Evolutionary conservation across 2,888 invertebrate genomes (phyloP).

Genomic region (Troilus luridus): DNA sequence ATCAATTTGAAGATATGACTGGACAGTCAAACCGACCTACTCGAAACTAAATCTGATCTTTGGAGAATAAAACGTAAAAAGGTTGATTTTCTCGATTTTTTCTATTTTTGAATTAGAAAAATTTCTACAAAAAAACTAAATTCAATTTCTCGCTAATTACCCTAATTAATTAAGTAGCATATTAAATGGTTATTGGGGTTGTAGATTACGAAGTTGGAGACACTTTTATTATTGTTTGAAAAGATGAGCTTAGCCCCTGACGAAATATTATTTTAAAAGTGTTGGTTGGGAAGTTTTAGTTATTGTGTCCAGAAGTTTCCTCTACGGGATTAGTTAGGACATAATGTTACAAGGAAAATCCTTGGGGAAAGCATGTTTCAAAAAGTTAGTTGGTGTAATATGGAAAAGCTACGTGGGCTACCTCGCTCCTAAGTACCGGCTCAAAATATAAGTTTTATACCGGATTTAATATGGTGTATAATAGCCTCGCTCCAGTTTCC

Average conservation of each 20-base stretch:
- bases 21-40: too few species aligned
- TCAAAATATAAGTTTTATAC: constrained; percentile 53
- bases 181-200: neutral
- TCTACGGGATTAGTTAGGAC: constrained; percentile 46
- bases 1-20: too few species aligned
- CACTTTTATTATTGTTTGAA: neutral
- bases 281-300: constrained; percentile 17
- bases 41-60: too few species aligned
- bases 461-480: constrained; percentile 45
- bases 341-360: constrained; percentile 55
- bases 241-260: neutral
- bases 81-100: too few species aligned
- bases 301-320: constrained; percentile 41
- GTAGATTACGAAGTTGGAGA: neutral
- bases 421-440: constrained; percentile 46
- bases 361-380: constrained; percentile 52
- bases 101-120: too few species aligned
- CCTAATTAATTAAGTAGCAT: too few species aligned
- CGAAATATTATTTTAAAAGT: constrained; percentile 29
- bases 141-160: too few species aligned
- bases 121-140: too few species aligned
- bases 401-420: constrained; percentile 20
- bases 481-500: constrained; percentile 15
- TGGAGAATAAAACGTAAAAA: too few species aligned
- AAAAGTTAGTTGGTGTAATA: constrained; percentile 48